Evolutionary conservation across 2,113 vertebrate genomes (phyloP).

Genomic region (Cyphotilapia sp.): DNA sequence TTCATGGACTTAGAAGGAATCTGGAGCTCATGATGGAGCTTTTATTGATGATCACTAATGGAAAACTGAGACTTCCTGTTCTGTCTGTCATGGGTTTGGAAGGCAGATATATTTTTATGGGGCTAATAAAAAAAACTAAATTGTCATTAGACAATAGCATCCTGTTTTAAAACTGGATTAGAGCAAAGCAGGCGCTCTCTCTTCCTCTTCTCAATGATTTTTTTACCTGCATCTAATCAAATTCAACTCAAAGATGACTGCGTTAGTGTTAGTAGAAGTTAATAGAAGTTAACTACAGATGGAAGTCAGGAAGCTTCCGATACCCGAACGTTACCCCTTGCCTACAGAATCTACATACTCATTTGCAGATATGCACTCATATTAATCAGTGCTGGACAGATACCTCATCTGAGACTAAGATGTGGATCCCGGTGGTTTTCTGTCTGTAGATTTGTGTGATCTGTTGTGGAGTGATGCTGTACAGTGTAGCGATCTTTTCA

Average conservation of each 20-base stretch:
- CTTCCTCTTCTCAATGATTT: background rate
- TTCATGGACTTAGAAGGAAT: background rate
- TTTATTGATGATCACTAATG: background rate
- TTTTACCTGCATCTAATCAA: background rate
- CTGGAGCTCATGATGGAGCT: background rate
- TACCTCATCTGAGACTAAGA: conserved; percentile 90
- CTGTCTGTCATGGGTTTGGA: background rate
- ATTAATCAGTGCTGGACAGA: background rate
- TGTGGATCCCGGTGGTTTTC: conserved; percentile 83
- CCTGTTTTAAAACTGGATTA: background rate
- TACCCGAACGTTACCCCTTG: background rate
- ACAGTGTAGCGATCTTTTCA: conserved; percentile 87
- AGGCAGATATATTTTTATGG: background rate
- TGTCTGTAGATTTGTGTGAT: conserved; percentile 86
- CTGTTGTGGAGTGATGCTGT: conserved; percentile 83
- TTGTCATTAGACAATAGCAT: background rate
- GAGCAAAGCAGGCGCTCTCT: background rate
- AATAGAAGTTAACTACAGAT: background rate
- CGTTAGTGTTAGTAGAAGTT: background rate
- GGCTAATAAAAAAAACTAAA: accelerated
- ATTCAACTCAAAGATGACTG: background rate
- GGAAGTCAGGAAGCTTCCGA: background rate
- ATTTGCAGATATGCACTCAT: background rate
- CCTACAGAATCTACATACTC: background rate
- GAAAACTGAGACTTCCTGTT: background rate